phyloP scores from a whole-genome alignment of 2,113 vertebrate species.

The Pan troglodytes region DNA sequence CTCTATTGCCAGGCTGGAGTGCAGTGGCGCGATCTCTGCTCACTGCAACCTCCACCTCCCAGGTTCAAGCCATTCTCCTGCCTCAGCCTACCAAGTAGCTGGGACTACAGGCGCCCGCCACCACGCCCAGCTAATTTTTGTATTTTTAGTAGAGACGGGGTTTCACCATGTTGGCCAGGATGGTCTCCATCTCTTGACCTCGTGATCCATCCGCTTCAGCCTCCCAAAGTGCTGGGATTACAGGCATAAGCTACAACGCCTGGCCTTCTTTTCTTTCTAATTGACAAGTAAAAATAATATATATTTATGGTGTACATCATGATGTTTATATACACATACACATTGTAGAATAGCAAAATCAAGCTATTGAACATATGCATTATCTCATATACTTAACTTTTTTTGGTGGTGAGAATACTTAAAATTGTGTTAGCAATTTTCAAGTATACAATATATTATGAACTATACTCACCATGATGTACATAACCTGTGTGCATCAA shows the following conservation, averaged over 20 bases:
- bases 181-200: no score
- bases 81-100: no score
- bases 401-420: neutral
- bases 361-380: neutral
- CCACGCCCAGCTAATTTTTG: no score
- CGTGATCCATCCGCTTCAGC: no score
- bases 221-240: no score
- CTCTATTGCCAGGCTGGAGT: no score
- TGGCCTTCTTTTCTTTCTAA: neutral
- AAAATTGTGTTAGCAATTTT: neutral
- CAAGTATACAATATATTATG: neutral
- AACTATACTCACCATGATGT: neutral
- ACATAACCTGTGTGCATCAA: neutral
- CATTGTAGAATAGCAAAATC: neutral
- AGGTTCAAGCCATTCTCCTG: no score
- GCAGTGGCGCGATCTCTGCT: no score
- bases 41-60: no score
- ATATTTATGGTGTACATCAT: neutral
- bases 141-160: no score
- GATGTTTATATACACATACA: neutral
- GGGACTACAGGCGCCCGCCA: no score
- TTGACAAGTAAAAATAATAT: neutral
- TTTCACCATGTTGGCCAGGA: no score
- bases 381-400: neutral
- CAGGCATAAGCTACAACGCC: rapidly evolving